Evolutionary conservation across 2,113 vertebrate species (phyloP).

Genomic region (Columba janthina): DNA sequence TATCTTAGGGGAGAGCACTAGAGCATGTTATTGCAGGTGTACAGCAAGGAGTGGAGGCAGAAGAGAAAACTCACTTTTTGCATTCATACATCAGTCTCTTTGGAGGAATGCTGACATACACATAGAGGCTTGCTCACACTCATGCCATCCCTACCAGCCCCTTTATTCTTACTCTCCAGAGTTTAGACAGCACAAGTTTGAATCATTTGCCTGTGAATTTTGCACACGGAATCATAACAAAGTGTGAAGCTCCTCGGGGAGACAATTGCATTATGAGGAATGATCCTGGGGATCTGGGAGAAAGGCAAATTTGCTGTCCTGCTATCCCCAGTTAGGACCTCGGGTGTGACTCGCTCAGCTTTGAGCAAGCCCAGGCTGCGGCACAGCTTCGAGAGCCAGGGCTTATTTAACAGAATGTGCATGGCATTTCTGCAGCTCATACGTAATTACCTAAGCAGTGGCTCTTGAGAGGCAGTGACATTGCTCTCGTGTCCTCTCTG

Average conservation of each 20-base stretch:
- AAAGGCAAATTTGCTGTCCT: background rate
- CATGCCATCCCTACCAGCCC: background rate
- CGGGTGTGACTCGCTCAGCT: background rate
- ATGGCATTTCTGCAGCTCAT: background rate
- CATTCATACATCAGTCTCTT: background rate
- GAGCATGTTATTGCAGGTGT: background rate
- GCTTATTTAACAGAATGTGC: background rate
- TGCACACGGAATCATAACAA: background rate
- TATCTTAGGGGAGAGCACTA: background rate
- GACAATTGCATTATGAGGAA: background rate
- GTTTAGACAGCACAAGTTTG: background rate
- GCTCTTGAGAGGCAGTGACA: background rate
- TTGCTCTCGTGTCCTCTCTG: fast-evolving
- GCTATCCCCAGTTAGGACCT: background rate
- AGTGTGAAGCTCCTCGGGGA: background rate
- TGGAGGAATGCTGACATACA: background rate
- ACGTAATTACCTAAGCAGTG: background rate
- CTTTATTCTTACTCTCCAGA: background rate
- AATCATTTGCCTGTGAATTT: background rate
- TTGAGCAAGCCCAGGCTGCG: fast-evolving
- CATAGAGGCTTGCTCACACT: fast-evolving
- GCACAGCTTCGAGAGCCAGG: background rate
- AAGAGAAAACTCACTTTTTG: background rate
- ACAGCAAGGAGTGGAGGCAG: fast-evolving
- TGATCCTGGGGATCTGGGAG: background rate